Base-by-base conservation (phyloP, 2,113 vertebrate species). In the Cryptotis parvus region DNA sequence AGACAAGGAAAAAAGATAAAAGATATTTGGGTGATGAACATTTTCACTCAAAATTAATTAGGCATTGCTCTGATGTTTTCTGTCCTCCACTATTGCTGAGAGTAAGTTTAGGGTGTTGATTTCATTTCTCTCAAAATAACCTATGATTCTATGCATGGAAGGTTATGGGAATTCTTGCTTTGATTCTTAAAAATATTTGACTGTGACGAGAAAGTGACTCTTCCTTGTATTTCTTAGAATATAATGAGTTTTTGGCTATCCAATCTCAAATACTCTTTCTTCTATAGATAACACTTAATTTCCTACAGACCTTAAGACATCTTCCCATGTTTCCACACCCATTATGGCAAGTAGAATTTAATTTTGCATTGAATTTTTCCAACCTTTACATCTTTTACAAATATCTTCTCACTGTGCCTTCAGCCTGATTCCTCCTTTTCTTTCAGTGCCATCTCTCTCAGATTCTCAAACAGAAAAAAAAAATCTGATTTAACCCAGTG, bases 91-190 rank as follows among this genome's bases (percentile, higher is more conserved):
- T 33, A 35, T 35, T 65, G 31, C 29, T 81, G 87, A 93, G 24
- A 24, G 31, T 41, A 74, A 84, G 10, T 63, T 55, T n/a, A 37
- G 82, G 33, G 41, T 26, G 33, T 49, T n/a, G 1, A 63, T 84
- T 87, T 74, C 14, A 49, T 69, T 89, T 52, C n/a, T 88, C 33
- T 88, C 27, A 29, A 95, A 80, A 8, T 83, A 74, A 90, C 24
- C 45, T 41, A 29, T 9, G 78, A 27, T 87, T 87, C 68, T 68
- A 37, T 79, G 26, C 16, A 9, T 84, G 9, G 0, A 87, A 26
- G 33, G 24, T 26, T 61, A 15, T 33, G 24, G 14, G 31, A 41
- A 18, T 49, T 81, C 69, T 69, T 65, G 7, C 65, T 68, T 68
- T 68, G 39, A 68, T 45, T 74, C 74, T 90, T 79, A 9, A 70